A percentile compares a stretch with the other conserved stretches of the same genome.
Conservation (phyloP, 1,140 invertebrate genomes). For the Galleria mellonella region DNA sequence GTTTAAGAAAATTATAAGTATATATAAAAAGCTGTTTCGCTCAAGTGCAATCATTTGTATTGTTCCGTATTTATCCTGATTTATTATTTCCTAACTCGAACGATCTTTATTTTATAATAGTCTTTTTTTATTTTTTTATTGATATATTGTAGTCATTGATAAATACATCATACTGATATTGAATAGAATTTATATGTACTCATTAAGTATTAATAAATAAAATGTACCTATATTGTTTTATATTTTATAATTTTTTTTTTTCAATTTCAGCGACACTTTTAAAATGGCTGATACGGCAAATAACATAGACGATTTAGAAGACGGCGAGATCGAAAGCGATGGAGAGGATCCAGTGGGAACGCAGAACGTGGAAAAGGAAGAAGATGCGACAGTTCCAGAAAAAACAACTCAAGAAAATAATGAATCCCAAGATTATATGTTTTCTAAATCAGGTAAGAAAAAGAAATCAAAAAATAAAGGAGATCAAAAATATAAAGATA, state of each 20-base stretch:
- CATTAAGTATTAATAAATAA: too few relatives aligned
- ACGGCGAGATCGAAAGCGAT: conserved; percentile 77
- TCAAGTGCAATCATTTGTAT: too few relatives aligned
- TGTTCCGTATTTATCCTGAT: too few relatives aligned
- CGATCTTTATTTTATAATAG: too few relatives aligned
- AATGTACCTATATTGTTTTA: neutral
- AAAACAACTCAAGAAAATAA: conserved; percentile 31
- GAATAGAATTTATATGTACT: too few relatives aligned
- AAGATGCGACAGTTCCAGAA: conserved; percentile 21
- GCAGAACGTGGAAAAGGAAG: conserved; percentile 35
- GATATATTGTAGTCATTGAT: too few relatives aligned
- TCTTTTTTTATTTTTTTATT: too few relatives aligned
- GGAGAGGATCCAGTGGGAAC: conserved; percentile 64
- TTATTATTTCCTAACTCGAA: too few relatives aligned
- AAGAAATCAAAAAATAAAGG: conserved; percentile 66
- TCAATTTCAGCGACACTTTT: conserved; percentile 55
- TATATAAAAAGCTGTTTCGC: too few relatives aligned
- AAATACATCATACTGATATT: too few relatives aligned
- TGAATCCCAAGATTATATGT: conserved; percentile 40
- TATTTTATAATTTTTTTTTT: conserved; percentile 11
- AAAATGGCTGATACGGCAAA: conserved; percentile 50
- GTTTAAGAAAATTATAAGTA: too few relatives aligned
- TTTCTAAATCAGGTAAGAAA: conserved; percentile 67
- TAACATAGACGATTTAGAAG: conserved; percentile 74
- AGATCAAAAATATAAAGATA: conserved; percentile 56